Conservation (phyloP, 1,140 invertebrate species). For the Aplysia californica region DNA sequence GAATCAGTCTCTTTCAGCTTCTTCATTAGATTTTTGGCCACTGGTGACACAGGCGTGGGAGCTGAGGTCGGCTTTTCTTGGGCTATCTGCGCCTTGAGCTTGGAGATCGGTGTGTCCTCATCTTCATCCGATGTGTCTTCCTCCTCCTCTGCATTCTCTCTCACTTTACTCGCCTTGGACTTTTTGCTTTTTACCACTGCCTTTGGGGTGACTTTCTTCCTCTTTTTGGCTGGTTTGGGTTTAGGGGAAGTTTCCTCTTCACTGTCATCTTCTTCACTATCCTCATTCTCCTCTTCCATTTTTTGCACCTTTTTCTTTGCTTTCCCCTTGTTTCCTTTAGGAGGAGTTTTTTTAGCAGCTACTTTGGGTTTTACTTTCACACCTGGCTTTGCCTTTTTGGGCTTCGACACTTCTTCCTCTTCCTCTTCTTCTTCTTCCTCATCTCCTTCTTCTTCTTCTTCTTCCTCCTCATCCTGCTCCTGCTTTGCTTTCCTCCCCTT, state of each 20-base stretch:
- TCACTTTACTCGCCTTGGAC: neutral
- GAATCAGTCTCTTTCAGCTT: neutral
- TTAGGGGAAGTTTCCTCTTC: neutral
- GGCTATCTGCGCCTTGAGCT: conserved; percentile 11
- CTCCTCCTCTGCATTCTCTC: neutral
- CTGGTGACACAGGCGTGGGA: neutral
- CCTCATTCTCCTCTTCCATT: conserved; percentile 20
- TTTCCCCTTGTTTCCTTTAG: conserved; percentile 25
- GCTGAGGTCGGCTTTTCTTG: neutral
- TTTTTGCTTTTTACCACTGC: neutral
- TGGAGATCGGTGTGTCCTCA: conserved; percentile 15
- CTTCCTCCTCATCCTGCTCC: conserved; percentile 26
- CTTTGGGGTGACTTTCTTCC: neutral
- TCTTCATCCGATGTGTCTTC: conserved; percentile 13
- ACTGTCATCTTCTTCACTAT: conserved; percentile 20
- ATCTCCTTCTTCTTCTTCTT: conserved; percentile 64
- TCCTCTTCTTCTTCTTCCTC: conserved; percentile 4
- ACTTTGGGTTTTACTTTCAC: conserved; percentile 15
- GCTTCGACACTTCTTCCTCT: conserved; percentile 5
- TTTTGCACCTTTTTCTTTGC: too few species aligned
- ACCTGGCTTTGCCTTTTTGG: conserved; percentile 8
- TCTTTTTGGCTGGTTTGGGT: neutral
- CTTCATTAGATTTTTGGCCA: conserved; percentile 5
- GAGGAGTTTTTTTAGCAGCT: conserved; percentile 31
- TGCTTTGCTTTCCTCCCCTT: conserved; percentile 55